A percentile compares a stretch with the other conserved stretches of the same genome.
phyloP scores from a whole-genome alignment of 2,113 vertebrate species.

The Bubalus kerabau region DNA sequence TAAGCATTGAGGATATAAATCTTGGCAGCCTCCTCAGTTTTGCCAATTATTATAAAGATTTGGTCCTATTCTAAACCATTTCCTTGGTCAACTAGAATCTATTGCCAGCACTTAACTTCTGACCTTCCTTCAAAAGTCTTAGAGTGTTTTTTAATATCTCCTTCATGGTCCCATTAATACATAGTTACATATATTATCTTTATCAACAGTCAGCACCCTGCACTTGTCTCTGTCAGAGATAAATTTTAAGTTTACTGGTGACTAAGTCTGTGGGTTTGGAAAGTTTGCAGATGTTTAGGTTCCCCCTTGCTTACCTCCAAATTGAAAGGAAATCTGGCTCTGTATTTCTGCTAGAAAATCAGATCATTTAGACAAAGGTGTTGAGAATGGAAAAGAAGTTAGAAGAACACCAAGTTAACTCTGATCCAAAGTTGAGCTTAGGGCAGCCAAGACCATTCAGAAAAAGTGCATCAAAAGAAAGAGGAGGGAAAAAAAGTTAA shows the following conservation, averaged over 20 bases:
- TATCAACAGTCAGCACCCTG: neutral
- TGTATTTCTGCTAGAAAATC: neutral
- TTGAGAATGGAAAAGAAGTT: neutral
- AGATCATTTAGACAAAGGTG: neutral
- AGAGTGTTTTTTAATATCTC: neutral
- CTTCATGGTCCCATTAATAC: neutral
- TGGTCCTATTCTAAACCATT: neutral
- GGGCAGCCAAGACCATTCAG: neutral
- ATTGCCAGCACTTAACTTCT: neutral
- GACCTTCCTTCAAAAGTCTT: neutral
- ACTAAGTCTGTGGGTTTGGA: neutral
- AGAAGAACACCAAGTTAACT: neutral
- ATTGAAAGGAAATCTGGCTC: neutral
- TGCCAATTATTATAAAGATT: neutral
- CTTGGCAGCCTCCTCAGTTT: neutral
- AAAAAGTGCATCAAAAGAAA: neutral
- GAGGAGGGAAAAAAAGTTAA: neutral
- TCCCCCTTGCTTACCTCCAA: neutral
- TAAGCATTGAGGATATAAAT: neutral
- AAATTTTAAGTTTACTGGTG: neutral
- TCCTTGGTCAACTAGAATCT: neutral
- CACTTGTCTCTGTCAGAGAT: neutral
- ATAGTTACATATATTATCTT: neutral
- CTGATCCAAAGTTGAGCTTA: neutral
- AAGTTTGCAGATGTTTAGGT: neutral